Evolutionary conservation across 2,113 vertebrate species (phyloP).

Genomic region (Ptyas mucosa): DNA sequence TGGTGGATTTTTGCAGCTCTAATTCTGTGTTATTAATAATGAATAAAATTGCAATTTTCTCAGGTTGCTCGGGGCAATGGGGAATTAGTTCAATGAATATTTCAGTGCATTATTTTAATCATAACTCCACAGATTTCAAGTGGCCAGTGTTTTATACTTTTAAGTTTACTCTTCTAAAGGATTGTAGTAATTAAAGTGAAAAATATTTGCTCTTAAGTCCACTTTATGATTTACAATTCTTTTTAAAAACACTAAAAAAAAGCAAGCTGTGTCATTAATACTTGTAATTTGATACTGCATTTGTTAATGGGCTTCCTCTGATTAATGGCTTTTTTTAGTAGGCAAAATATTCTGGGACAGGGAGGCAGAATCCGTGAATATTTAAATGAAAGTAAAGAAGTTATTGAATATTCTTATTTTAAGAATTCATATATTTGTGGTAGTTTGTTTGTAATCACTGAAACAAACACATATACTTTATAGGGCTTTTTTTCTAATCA

Average conservation of each 20-base stretch:
- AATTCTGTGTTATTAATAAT: slow-evolving; percentile 99
- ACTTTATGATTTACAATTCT: slow-evolving; percentile 93
- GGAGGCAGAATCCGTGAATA: slow-evolving; percentile 47
- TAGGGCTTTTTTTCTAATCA: not conserved
- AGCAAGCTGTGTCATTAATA: slow-evolving; percentile 87
- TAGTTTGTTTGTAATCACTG: slow-evolving; percentile 23
- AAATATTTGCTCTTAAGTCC: slow-evolving; percentile 83
- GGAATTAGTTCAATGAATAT: slow-evolving; percentile 99
- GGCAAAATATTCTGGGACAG: slow-evolving; percentile 59
- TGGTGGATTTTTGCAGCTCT: slow-evolving; percentile 79
- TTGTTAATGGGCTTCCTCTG: slow-evolving; percentile 85
- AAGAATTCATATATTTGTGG: slow-evolving; percentile 41
- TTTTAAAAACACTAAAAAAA: slow-evolving; percentile 91
- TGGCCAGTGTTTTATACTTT: slow-evolving; percentile 88
- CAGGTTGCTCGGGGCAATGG: slow-evolving; percentile 84
- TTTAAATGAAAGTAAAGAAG: slow-evolving; percentile 48
- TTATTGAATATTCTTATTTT: slow-evolving; percentile 34
- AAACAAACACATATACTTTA: slow-evolving; percentile 25
- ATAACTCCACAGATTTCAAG: slow-evolving; percentile 82
- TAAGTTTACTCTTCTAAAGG: slow-evolving; percentile 81
- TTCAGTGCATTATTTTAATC: slow-evolving; percentile 99
- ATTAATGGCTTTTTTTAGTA: slow-evolving; percentile 78
- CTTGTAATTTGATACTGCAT: slow-evolving; percentile 90
- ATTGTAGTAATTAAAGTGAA: slow-evolving; percentile 87
- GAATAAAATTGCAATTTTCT: slow-evolving; percentile 98